A percentile compares a stretch with the other conserved stretches of the same genome.
Evolutionary conservation across 2,797 vertebrate genomes (phyloP).

Genomic region (Mionectes olivaceus): DNA sequence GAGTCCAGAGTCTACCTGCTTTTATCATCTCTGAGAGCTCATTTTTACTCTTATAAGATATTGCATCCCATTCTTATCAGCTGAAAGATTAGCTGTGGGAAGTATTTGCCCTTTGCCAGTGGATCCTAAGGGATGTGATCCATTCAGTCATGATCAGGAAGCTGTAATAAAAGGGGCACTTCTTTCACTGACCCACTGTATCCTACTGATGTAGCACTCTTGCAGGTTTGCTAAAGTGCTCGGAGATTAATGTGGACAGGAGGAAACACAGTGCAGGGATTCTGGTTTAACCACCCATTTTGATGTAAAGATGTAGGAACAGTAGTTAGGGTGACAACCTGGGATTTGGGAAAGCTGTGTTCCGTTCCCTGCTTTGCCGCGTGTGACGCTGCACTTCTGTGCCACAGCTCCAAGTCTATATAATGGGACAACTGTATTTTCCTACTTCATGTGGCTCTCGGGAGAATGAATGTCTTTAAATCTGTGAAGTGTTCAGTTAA

Average conservation of each 20-base stretch:
- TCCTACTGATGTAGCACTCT: background rate
- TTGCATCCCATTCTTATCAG: background rate
- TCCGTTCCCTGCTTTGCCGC: background rate
- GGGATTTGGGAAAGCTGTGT: conserved; percentile 12
- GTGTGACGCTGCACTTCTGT: background rate
- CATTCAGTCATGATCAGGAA: background rate
- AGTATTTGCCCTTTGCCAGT: background rate
- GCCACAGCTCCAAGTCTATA: background rate
- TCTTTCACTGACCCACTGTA: background rate
- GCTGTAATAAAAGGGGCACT: background rate
- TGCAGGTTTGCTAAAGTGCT: background rate
- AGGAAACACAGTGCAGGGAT: background rate
- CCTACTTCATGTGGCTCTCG: background rate
- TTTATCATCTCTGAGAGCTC: background rate
- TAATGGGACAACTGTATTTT: conserved; percentile 45
- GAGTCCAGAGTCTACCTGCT: background rate
- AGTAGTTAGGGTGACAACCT: conserved; percentile 19
- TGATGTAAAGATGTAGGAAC: background rate
- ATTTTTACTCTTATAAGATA: background rate
- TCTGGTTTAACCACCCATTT: background rate
- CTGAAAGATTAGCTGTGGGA: conserved; percentile 12
- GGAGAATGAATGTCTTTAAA: conserved; percentile 39
- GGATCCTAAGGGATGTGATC: background rate
- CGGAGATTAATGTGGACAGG: background rate
- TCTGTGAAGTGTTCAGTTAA: conserved; percentile 28